Evolutionary conservation across 2,888 invertebrate species (phyloP), one percentile per base, ranked within the genome.

Genomic region (Aphidoletes aphidimyza): DNA sequence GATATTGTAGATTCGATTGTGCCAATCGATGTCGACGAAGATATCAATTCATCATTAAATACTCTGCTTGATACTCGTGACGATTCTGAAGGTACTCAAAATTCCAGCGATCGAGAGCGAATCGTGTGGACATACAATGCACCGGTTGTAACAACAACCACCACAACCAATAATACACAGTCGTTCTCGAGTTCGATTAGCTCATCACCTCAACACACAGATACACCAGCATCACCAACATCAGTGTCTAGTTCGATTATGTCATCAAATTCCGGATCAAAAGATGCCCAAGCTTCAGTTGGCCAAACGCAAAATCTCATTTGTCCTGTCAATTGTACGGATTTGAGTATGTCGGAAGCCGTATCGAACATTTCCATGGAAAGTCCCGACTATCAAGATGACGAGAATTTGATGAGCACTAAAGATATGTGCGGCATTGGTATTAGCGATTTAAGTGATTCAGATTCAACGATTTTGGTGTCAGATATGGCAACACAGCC

Each of bases 81-180:
- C 85, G 93, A 92, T 87, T 91, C 89, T 87, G 91, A 88, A 86
- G 90, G 90, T 86, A 90, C 91, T 83, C 90, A 90, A 90, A 89
- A 88, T 86, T 90, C 89, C 84, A 83, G 84, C 54, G 89, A 89
- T 88, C 89, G 89, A 85, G 90, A 90, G 89, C 93, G 96, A 87
- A 96, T 96, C 89, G 96, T 96, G 84, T 96, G 96, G 96, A 96
- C 96, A 84, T 96, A 96, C 91, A 97, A 96, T 91, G 96, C 96
- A 85, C 96, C 96, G n/a, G 92, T 84, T 37, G 26, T 93, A 78
- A 92, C 93, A 87, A 91, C 92, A 87, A 91, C 92, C 81, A 91
- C 92, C 85, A 91, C 92, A 83, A 86, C 88, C 88, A 92, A 88
- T 92, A 84, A 86, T 49, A 86, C 86, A 59, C 86, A 89, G 88